Conservation (phyloP, 2,888 invertebrate species). For the Mythimna impura region DNA sequence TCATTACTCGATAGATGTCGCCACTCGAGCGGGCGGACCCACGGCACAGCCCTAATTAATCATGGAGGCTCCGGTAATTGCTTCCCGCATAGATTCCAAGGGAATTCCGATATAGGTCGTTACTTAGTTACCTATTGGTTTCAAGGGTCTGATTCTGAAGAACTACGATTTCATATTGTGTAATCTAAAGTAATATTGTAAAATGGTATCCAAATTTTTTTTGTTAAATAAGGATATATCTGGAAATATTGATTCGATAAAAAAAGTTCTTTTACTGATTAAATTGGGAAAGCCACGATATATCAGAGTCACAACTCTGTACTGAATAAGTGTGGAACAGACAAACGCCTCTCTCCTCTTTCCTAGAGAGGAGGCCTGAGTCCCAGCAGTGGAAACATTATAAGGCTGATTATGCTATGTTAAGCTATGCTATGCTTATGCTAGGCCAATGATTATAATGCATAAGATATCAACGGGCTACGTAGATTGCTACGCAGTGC, state of each 20-base stretch:
- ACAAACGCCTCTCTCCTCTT: too few species aligned
- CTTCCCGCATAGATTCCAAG: conserved; percentile 31
- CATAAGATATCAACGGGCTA: conserved; percentile 18
- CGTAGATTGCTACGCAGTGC: conserved; percentile 13
- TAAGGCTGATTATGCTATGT: too few species aligned
- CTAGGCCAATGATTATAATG: too few species aligned
- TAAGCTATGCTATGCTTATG: too few species aligned
- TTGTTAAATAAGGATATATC: background rate
- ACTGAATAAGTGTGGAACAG: too few species aligned
- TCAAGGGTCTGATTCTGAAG: background rate
- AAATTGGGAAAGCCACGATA: background rate
- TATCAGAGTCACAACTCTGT: background rate
- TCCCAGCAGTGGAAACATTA: too few species aligned
- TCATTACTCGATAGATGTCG: conserved; percentile 44
- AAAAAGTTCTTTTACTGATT: background rate
- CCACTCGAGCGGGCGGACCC: conserved; percentile 21
- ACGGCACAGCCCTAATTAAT: conserved; percentile 44
- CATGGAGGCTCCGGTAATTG: conserved; percentile 41
- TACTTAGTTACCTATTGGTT: conserved; percentile 11
- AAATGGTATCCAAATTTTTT: background rate
- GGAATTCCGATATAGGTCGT: conserved; percentile 37
- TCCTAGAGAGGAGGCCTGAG: too few species aligned
- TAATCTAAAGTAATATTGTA: background rate
- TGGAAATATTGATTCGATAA: background rate
- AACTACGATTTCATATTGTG: background rate